Base-by-base conservation (phyloP, 1,140 invertebrate genomes). In the Atta colombica region DNA sequence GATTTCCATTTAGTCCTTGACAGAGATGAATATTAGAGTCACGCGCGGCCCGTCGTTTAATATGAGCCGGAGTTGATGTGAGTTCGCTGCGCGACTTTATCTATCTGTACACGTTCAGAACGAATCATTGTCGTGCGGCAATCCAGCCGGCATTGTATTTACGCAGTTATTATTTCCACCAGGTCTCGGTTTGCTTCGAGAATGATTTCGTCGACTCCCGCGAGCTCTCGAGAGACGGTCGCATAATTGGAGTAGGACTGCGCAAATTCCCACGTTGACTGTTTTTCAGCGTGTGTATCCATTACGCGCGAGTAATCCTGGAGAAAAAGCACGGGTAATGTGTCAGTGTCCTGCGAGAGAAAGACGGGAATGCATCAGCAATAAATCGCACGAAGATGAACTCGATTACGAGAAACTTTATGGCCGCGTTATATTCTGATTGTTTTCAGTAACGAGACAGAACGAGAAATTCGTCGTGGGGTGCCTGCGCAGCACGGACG, bases 361-460 rank as follows among this genome's bases (percentile, higher is more conserved):
- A 61, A 77, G 61, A 58, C 6, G n/a, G n/a, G n/a, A 55, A 61
- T 31, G 53, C 80, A 72, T 61, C 53, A 74, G 68, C 55, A 10
- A 82, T 82, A 82, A 82, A 74, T 74, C 55, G 39, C 80, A 55
- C 39, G 35, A 74, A 61, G 80, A 74, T 74, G 69, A 74, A 74
- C 68, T 84, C 80, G 80, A 84, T 84, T 74, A 63, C 55, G 80
- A 16, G 45, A 25, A 60, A 51, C 69, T 84, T 84, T 84, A 84
- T 7, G 80, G 69, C n/a, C 69, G 80, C 28, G 53, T 74, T 61
- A 61, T 25, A 61, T 21, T 21, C 51, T 53, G 55, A 39, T 61
- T 28, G 45, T 84, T 84, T 61, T 28, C 68, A 63, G 55, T 74
- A 82, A 82, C 39, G 69, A 84, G 55, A 74, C 18, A 61, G 69